These are phyloP conservation scores for Merops nubicus DNA, from an alignment of 2,113 vertebrate genomes.

Conservation along the genomic window DNA sequence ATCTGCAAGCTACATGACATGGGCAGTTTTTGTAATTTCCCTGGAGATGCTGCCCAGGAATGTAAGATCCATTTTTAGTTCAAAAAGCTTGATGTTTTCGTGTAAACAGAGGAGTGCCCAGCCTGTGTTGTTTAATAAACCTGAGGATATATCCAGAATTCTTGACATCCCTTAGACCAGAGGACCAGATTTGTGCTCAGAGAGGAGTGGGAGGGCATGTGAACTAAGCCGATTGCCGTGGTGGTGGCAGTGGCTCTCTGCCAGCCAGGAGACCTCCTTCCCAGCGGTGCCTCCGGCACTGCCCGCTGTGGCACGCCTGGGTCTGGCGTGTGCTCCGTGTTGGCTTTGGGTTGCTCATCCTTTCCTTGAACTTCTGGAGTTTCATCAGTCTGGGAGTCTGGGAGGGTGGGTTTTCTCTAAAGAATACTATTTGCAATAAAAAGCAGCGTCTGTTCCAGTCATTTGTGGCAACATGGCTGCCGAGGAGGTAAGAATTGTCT, in stretches of 20 bases:
- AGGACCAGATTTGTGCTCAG: background rate
- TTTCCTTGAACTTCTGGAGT: background rate
- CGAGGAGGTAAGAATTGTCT: background rate
- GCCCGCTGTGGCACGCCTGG: background rate
- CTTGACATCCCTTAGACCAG: background rate
- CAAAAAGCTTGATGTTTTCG: background rate
- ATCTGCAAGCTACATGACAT: background rate
- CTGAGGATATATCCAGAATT: background rate
- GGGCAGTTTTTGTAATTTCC: background rate
- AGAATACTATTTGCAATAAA: background rate
- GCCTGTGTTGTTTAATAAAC: background rate
- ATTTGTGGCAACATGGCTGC: background rate
- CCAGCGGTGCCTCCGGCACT: background rate
- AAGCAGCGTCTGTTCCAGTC: background rate
- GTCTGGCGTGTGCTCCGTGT: fast-evolving
- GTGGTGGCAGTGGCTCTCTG: background rate
- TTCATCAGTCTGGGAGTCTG: background rate
- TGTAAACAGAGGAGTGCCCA: background rate
- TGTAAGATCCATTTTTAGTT: background rate
- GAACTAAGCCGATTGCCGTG: fast-evolving
- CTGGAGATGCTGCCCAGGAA: background rate
- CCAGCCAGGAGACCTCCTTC: background rate
- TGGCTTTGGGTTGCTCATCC: background rate
- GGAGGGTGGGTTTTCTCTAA: background rate
- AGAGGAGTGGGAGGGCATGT: background rate